A percentile compares a stretch with the other conserved stretches of the same genome.
These are phyloP conservation scores for Cheirogaleus medius DNA, from an alignment of 2,113 vertebrate species.

Conservation along the genomic window DNA sequence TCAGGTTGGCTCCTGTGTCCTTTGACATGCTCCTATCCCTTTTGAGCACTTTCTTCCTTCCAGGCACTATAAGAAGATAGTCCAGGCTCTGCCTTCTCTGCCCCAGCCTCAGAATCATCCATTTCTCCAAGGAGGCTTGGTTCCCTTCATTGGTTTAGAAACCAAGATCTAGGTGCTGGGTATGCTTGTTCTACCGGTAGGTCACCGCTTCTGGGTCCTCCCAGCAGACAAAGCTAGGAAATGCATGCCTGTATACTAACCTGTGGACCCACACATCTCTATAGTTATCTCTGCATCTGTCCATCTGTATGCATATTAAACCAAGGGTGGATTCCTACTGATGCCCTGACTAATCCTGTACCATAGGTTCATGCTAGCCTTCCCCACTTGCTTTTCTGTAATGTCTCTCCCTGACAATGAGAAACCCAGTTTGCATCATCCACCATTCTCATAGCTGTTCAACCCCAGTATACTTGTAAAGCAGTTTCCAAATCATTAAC, in stretches of 20 bases:
- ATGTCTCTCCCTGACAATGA: not conserved
- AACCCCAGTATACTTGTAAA: not conserved
- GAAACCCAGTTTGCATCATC: not conserved
- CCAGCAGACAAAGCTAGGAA: not conserved
- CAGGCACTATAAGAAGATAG: not conserved
- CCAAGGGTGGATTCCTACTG: not conserved
- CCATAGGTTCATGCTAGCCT: not conserved
- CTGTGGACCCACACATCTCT: not conserved
- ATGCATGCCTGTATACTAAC: not conserved
- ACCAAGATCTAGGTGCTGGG: not conserved
- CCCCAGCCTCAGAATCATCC: not conserved
- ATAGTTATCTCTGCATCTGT: not conserved
- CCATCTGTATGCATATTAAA: not conserved
- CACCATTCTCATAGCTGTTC: not conserved
- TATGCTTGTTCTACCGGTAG: not conserved
- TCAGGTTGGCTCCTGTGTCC: not conserved
- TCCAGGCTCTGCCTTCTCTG: not conserved
- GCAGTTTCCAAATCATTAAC: not conserved
- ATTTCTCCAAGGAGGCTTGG: not conserved
- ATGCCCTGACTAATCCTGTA: not conserved
- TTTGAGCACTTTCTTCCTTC: not conserved
- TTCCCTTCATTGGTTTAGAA: not conserved
- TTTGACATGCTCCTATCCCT: not conserved
- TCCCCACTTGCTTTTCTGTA: not conserved
- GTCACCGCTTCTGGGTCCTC: not conserved